phyloP scores from a whole-genome alignment of 2,113 vertebrate genomes.

The Neolamprologus longior region DNA sequence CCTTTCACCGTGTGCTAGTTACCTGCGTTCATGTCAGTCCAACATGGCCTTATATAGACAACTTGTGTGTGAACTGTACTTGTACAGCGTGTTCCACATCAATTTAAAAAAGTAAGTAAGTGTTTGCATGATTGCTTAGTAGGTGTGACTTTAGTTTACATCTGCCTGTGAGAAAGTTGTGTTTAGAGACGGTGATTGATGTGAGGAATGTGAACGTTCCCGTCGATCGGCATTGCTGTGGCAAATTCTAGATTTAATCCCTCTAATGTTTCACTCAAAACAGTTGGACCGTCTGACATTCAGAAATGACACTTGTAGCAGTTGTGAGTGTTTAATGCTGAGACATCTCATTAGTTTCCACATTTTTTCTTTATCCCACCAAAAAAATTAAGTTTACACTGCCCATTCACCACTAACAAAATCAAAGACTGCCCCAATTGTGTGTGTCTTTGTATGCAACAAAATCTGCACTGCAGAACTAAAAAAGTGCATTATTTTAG shows the following conservation, averaged over 20 bases:
- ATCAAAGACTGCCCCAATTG: not conserved
- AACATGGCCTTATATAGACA: slow-evolving; percentile 14
- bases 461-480: not conserved
- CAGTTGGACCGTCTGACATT: not conserved
- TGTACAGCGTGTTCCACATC: not conserved
- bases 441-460: not conserved
- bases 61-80: not conserved
- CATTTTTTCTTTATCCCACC: not conserved
- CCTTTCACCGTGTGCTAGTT: not conserved
- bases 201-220: slow-evolving; percentile 10
- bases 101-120: not conserved
- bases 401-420: not conserved
- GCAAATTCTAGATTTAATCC: not conserved
- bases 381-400: not conserved
- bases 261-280: not conserved
- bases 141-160: not conserved
- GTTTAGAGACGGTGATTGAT: not conserved
- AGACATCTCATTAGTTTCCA: not conserved
- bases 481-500: not conserved
- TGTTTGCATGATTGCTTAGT: not conserved
- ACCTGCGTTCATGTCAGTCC: not conserved
- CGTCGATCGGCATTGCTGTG: slow-evolving; percentile 7
- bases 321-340: not conserved
- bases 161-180: slow-evolving; percentile 13
- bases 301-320: not conserved